Percentiles rank a stretch among this genome's conserved stretches.
Conservation (phyloP, 2,113 vertebrate genomes). For the Apaloderma vittatum region DNA sequence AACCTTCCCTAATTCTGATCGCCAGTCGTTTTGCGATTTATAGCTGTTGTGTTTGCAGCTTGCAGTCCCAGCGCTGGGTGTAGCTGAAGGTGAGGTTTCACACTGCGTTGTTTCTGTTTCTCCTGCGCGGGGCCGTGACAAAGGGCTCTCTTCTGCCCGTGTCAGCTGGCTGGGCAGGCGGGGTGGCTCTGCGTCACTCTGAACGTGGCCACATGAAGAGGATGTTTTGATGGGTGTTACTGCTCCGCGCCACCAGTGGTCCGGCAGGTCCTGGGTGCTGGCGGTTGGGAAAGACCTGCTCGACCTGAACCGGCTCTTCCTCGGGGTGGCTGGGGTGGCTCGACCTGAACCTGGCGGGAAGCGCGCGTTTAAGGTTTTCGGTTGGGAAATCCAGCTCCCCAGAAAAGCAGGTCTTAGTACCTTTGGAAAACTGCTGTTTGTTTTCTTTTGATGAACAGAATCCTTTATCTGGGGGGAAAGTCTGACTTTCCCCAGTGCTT, state of each 20-base stretch:
- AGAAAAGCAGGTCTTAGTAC: background rate
- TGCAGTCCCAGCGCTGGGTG: fast-evolving
- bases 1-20: fast-evolving
- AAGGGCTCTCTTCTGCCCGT: background rate
- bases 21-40: fast-evolving
- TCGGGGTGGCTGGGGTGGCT: background rate
- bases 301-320: conserved; percentile 38
- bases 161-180: conserved; percentile 9
- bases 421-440: background rate
- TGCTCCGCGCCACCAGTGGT: background rate
- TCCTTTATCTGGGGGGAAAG: background rate
- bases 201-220: background rate
- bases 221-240: background rate
- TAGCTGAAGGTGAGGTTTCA: background rate
- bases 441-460: background rate
- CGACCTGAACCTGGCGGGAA: background rate
- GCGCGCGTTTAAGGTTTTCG: fast-evolving
- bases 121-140: background rate
- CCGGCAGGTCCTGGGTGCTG: conserved; percentile 1
- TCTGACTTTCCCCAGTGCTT: background rate
- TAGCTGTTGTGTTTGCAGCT: fast-evolving
- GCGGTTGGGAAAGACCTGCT: conserved; percentile 60
- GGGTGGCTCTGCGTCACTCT: background rate
- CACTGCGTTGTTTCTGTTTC: fast-evolving
- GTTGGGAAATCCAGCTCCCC: background rate